Base-by-base conservation (phyloP, 2,888 invertebrate species). In the Acanthosepion pharaonis region DNA sequence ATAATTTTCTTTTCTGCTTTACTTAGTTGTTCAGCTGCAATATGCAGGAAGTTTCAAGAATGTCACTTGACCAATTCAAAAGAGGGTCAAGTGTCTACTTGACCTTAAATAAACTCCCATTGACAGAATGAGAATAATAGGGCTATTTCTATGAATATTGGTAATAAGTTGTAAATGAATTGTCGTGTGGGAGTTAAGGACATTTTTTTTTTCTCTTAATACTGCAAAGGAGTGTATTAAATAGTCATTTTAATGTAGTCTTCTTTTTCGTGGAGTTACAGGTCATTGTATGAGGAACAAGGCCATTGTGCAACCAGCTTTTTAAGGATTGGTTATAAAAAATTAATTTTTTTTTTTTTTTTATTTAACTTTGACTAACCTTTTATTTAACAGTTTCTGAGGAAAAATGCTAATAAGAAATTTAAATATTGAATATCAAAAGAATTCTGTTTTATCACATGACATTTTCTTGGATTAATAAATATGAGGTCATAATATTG, bases 71-170 rank as follows among this genome's bases (percentile, higher is more conserved):
- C 78, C 78, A 78, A 78, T 15, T 78, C 15, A 78, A 78, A 78
- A n/a, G 78, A 78, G 78, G 78, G 48, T 93, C 93, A 93, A 93
- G 51, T 93, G 15, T 93, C 93, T 51, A 93, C 51, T 53, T 53
- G 49, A 53, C 48, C 49, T 93, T 28, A 11, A 28, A 28, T 6
- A 48, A 33, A 2, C 15, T 42, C 93, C n/a, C 49, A 49, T 93
- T 78, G 15, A 78, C n/a, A 11, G 15, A 78, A 78, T 59, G 51
- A 11, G 64, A 64, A 64, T 64, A 15, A 78, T 78, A n/a, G 15
- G 8, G n/a, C 15, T 78, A 78, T 78, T 78, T 78, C 78, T n/a
- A 11, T 78, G 11, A 33, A n/a, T 78, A 78, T n/a, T 78, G 78
- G 11, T n/a, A 11, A 78, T 78, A 18, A 9, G 11, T 78, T 33